Percentiles rank a stretch among this genome's conserved stretches.
These are phyloP conservation scores for Rhinolophus sinicus DNA, from an alignment of 2,113 vertebrate genomes.

Conservation along the genomic window DNA sequence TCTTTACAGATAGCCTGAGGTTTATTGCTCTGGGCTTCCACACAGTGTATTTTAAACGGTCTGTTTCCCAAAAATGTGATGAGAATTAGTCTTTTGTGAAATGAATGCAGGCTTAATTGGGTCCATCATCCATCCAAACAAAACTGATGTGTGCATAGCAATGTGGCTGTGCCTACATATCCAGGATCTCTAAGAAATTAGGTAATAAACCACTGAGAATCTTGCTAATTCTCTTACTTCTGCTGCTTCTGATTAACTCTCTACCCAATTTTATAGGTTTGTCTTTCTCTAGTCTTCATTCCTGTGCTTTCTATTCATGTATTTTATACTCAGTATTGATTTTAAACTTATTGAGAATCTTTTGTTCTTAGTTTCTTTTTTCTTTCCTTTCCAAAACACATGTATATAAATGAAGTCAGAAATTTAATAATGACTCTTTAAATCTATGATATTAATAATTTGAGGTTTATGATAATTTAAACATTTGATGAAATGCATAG, in stretches of 20 bases:
- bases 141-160: not conserved
- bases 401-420: not conserved
- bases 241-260: not conserved
- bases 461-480: not conserved
- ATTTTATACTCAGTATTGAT: not conserved
- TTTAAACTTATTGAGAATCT: not conserved
- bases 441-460: not conserved
- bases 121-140: not conserved
- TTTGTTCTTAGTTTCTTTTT: not conserved
- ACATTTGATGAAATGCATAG: not conserved
- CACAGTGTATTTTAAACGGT: not conserved
- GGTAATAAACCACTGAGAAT: not conserved
- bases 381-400: not conserved
- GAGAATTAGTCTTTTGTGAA: constrained; percentile 9
- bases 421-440: not conserved
- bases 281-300: not conserved
- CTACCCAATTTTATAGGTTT: not conserved
- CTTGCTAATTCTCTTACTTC: not conserved
- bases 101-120: not conserved
- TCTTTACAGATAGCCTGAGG: not conserved
- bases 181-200: not conserved
- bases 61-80: not conserved
- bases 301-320: not conserved
- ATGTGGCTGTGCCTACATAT: not conserved
- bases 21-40: not conserved